Evolutionary conservation across 2,113 vertebrate genomes (phyloP).

Genomic region (Neogobius melanostomus): DNA sequence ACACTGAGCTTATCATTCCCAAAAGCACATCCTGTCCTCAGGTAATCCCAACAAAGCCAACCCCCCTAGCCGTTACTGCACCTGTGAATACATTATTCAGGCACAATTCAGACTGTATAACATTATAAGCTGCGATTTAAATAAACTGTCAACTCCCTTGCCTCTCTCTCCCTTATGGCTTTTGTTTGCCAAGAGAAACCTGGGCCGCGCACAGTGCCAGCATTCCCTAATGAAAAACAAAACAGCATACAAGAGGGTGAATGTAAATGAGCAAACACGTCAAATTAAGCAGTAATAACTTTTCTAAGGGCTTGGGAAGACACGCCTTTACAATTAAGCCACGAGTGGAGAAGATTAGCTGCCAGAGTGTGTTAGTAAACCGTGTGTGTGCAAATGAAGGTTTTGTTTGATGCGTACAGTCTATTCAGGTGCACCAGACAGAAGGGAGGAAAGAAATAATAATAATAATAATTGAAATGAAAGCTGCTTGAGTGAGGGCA

Average conservation of each 20-base stretch:
- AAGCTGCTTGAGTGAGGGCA: constrained; percentile 11
- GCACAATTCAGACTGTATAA: neutral
- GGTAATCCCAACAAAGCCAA: constrained; percentile 2
- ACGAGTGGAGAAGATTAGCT: neutral
- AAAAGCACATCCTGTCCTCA: neutral
- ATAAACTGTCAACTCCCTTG: constrained; percentile 6
- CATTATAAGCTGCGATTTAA: neutral
- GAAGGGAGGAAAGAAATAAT: neutral
- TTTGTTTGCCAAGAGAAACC: constrained; percentile 11
- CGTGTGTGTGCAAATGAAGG: neutral
- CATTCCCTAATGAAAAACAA: neutral
- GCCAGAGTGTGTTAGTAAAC: neutral
- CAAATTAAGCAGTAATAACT: neutral
- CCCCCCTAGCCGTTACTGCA: neutral
- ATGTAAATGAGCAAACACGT: constrained; percentile 7
- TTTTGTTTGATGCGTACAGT: neutral
- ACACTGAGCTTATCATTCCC: neutral
- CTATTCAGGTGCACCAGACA: constrained; percentile 7
- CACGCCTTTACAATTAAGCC: neutral
- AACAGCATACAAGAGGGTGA: constrained; percentile 4
- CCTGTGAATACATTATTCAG: constrained; percentile 4
- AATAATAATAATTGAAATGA: constrained; percentile 18
- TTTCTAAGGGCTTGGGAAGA: constrained; percentile 1
- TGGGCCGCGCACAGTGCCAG: neutral
- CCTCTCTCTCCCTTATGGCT: constrained; percentile 2